These are phyloP conservation scores for Pangasius mekongensis DNA, from an alignment of 2,797 vertebrate species.

Conservation along the genomic window DNA sequence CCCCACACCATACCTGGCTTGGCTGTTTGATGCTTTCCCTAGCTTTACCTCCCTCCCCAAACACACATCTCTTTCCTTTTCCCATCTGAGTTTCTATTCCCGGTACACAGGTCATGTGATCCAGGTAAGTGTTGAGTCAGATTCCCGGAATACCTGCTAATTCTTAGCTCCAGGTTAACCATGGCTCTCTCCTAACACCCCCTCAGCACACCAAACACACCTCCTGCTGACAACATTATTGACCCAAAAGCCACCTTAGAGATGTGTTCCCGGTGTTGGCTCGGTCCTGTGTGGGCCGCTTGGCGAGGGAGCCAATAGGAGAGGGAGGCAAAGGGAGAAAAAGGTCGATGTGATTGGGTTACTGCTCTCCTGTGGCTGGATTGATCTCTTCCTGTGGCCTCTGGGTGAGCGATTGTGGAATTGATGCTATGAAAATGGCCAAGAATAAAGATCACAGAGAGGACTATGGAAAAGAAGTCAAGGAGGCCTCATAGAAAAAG, in stretches of 20 bases:
- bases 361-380: slow-evolving; percentile 65
- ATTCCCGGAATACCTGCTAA: slow-evolving; percentile 16
- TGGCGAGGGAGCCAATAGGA: slow-evolving; percentile 48
- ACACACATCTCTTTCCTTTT: slow-evolving; percentile 31
- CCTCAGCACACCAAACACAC: slow-evolving; percentile 36
- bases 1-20: slow-evolving; percentile 68
- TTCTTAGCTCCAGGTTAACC: slow-evolving; percentile 33
- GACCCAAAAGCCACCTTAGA: slow-evolving; percentile 47
- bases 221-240: slow-evolving; percentile 40
- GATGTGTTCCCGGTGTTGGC: slow-evolving; percentile 28
- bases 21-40: slow-evolving; percentile 36
- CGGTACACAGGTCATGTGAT: slow-evolving; percentile 33
- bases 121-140: slow-evolving; percentile 26
- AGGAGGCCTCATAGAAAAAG: neutral
- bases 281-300: slow-evolving; percentile 41
- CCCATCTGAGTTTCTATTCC: slow-evolving; percentile 38
- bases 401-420: slow-evolving; percentile 44
- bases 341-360: slow-evolving; percentile 65
- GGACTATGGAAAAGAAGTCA: slow-evolving; percentile 8
- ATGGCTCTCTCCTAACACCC: slow-evolving; percentile 27
- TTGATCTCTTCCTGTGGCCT: slow-evolving; percentile 55
- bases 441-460: slow-evolving; percentile 47
- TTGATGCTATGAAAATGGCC: slow-evolving; percentile 51
- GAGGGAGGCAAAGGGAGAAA: slow-evolving; percentile 43
- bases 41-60: slow-evolving; percentile 21